These are phyloP conservation scores for Oxytorus armatus DNA, from an alignment of 2,888 invertebrate genomes.

Conservation along the genomic window DNA sequence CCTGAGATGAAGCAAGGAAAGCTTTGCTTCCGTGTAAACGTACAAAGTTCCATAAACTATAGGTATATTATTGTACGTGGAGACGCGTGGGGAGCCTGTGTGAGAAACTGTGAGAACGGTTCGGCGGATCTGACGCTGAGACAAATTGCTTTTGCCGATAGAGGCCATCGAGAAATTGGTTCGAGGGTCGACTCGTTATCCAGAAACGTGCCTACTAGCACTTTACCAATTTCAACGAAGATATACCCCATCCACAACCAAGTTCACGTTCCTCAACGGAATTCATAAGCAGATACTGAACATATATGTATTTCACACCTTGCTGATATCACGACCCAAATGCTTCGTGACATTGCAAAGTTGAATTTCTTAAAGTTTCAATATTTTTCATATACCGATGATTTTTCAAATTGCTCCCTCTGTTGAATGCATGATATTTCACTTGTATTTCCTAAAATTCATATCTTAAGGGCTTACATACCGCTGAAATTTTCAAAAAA, in stretches of 20 bases:
- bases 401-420: too few relatives aligned
- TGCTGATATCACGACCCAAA: constrained; percentile 13
- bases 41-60: constrained; percentile 7
- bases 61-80: background rate
- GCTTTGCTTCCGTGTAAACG: constrained; percentile 19
- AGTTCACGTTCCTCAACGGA: constrained; percentile 18
- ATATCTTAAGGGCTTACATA: too few relatives aligned
- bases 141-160: constrained; percentile 67
- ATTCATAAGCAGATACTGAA: constrained; percentile 42
- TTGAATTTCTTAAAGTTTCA: background rate
- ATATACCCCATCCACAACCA: constrained; percentile 2
- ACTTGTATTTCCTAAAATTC: too few relatives aligned
- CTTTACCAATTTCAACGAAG: constrained; percentile 57
- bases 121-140: constrained; percentile 45
- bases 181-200: constrained; percentile 53
- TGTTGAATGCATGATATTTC: too few relatives aligned
- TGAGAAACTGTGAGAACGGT: constrained; percentile 37
- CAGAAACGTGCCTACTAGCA: constrained; percentile 54
- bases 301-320: background rate
- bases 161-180: constrained; percentile 61
- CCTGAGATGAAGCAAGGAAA: constrained; percentile 5
- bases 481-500: too few relatives aligned
- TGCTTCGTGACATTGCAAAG: background rate
- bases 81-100: constrained; percentile 3
- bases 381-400: too few relatives aligned